Conservation (phyloP, 2,797 vertebrate genomes). For the Parambassis ranga region DNA sequence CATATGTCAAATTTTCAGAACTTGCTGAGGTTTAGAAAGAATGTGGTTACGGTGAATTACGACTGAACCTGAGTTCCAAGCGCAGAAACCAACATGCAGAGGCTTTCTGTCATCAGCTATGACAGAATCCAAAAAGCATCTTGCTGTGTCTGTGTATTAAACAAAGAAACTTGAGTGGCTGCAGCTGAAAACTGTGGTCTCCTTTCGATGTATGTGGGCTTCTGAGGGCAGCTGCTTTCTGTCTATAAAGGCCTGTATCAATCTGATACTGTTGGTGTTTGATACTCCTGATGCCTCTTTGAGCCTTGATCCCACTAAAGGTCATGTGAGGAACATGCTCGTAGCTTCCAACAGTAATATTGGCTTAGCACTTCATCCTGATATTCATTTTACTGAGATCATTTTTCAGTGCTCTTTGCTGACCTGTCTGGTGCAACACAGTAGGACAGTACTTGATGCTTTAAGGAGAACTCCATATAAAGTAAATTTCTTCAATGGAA, state of each 20-base stretch:
- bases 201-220: background rate
- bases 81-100: constrained; percentile 3
- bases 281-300: constrained; percentile 27
- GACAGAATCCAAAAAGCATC: constrained; percentile 14
- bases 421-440: background rate
- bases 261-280: constrained; percentile 49
- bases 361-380: constrained; percentile 2
- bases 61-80: constrained; percentile 30
- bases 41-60: constrained; percentile 25
- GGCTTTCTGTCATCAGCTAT: constrained; percentile 23
- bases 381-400: background rate
- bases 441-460: background rate
- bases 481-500: background rate
- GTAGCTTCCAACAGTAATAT: background rate
- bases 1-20: background rate
- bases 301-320: constrained; percentile 16
- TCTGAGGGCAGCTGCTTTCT: constrained; percentile 49
- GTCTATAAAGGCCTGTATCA: constrained; percentile 21
- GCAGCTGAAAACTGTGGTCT: constrained; percentile 14
- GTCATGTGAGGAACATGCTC: constrained; percentile 30
- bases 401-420: background rate
- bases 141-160: constrained; percentile 6
- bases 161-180: constrained; percentile 36
- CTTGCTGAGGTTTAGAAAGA: background rate
- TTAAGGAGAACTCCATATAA: background rate